Evolutionary conservation across 2,797 vertebrate species (phyloP), one percentile per base, ranked within the genome.

Genomic region (Helicolenus hilgendorfi): DNA sequence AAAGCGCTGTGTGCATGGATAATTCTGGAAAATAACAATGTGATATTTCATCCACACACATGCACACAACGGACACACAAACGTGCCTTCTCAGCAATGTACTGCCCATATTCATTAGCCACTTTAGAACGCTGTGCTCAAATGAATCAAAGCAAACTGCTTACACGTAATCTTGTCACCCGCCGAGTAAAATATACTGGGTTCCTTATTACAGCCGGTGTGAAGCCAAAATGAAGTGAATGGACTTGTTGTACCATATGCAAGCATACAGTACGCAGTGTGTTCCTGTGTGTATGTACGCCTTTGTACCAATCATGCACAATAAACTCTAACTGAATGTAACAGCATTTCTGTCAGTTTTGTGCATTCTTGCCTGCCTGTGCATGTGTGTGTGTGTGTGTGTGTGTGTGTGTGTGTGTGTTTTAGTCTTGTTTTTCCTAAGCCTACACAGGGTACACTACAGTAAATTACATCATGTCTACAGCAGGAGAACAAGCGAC

Each of bases 121-220:
- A 89, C 86, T 91, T 49, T 89, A 92, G 83, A 93, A 89, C n/a
- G 80, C 79, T 76, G 86, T 88, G 89, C 91, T 91, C 74, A 81
- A 88, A 95, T 96, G 92, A 95, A 95, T 93, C 94, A 94, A 90
- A 91, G 85, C 85, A 95, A 96, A 95, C 84, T 94, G 93, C 93
- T 95, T 95, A 92, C 93, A 93, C 71, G 56, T 90, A 93, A 90
- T 90, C 78, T 87, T 95, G 94, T 94, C 91, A 92, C 81, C 77
- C 18, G 4, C 56, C 1, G 84, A 93, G 86, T 84, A 86, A 94
- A 95, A 93, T 92, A 89, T 75, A 85, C 33, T 10, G 2, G 22
- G 60, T 75, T 85, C 81, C 83, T 83, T 79, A 75, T 84, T 84
- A 89, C 49, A 80, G 62, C 27, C 27, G 2, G 22, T 64, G 36